Evolutionary conservation across 2,888 invertebrate species (phyloP), one percentile per base, ranked within the genome.

Genomic region (Drosophila hamatofila): DNA sequence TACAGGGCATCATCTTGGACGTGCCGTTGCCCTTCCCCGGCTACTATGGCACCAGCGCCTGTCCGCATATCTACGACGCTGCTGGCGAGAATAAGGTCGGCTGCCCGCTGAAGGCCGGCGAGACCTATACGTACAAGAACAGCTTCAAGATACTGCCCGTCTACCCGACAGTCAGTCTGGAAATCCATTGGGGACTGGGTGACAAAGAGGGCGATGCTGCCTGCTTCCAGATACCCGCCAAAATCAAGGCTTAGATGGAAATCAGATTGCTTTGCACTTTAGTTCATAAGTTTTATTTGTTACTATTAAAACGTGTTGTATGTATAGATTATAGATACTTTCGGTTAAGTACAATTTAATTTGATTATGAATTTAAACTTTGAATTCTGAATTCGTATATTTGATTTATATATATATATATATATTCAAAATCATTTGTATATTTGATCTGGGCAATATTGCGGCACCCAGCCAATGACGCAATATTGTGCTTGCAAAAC

Each of bases 11-110:
- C 0, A 93, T 97, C 21, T 89, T 94, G 3, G 95, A 95, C 0
- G 89, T 96, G 0, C 93, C 94, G 0, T 87, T 97, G 57, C 97
- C 97, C 0, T 97, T 97, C 90, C 89, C 96, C 12, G 97, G 97
- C 11, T 96, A 96, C 16, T 96, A 97, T 90, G 96, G 95, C 14
- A 93, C 93, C 27, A 94, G 94, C 57, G 95, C 96, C 35, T 97
- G 97, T 84, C 93, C 94, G 25, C 94, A 95, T 78, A 92, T 97
- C 54, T 95, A 92, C 85, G 93, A 94, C 75, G 94, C 94, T 1
- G 94, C 94, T 69, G 96, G 95, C 0, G 93, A 93, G 59, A 94
- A 94, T 0, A 93, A 95, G 84, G 94, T 94, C 2, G 91, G 94
- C 3, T 97, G 97, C 73, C 96, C 97, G 0, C 92, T 97, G 51